Percentiles rank a stretch among this genome's conserved stretches.
These are phyloP conservation scores for Rhadina sibilatrix DNA, from an alignment of 2,113 vertebrate species.

Conservation along the genomic window DNA sequence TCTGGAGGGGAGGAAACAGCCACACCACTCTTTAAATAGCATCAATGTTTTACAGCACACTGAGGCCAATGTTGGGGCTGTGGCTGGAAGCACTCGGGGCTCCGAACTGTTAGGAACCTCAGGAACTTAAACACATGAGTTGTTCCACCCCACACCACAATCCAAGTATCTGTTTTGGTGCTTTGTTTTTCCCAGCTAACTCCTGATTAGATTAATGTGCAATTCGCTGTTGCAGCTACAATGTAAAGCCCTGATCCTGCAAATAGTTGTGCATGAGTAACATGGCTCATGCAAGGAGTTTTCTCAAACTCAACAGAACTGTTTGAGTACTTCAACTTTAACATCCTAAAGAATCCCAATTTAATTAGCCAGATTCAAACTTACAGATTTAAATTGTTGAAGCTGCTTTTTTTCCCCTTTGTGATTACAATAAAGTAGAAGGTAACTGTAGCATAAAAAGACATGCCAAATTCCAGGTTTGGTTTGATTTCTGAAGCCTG, in stretches of 20 bases:
- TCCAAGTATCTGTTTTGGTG: neutral
- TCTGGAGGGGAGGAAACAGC: constrained; percentile 6
- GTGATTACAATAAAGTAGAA: neutral
- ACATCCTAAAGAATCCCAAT: neutral
- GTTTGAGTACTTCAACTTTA: neutral
- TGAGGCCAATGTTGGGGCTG: neutral
- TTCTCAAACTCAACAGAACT: neutral
- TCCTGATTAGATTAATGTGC: neutral
- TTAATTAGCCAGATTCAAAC: neutral
- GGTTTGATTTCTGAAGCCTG: neutral
- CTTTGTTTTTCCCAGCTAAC: neutral
- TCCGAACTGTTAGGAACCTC: neutral
- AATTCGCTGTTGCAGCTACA: neutral
- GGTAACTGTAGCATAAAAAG: neutral
- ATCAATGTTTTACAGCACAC: neutral
- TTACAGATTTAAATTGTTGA: neutral
- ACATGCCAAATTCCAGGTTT: neutral
- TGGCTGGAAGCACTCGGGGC: neutral
- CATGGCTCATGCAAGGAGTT: neutral
- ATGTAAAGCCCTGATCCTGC: neutral
- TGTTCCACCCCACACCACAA: neutral
- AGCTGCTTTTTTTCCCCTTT: neutral
- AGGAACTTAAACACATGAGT: neutral
- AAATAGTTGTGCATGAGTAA: neutral
- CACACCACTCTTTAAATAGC: neutral